Percentiles rank a stretch among this genome's conserved stretches.
Evolutionary conservation across 2,888 invertebrate species (phyloP).

Genomic region (Ceriagrion tenellum): DNA sequence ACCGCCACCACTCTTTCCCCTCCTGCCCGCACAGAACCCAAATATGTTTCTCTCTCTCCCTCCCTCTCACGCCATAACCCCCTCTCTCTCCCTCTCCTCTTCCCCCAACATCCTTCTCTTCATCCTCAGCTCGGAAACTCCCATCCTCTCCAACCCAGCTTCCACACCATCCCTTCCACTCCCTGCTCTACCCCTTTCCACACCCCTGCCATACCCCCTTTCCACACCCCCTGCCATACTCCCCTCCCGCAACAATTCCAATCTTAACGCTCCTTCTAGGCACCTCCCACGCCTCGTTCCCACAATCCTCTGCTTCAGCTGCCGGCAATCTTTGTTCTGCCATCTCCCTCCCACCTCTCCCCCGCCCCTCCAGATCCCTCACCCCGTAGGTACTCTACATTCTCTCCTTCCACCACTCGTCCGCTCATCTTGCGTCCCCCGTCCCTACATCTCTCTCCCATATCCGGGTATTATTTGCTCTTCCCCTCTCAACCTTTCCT

Average conservation of each 20-base stretch:
- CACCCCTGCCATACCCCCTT: too few relatives aligned
- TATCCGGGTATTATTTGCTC: slow-evolving; percentile 14
- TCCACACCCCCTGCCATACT: not conserved
- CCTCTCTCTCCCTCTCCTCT: not conserved
- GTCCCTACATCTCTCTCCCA: not conserved
- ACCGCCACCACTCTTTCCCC: not conserved
- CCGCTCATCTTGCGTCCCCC: not conserved
- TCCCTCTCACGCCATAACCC: not conserved
- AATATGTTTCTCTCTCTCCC: slow-evolving; percentile 22
- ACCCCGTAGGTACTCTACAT: not conserved
- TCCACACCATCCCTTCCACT: not conserved
- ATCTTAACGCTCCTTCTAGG: slow-evolving; percentile 20
- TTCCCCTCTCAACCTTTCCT: not conserved
- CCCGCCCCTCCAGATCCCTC: too few relatives aligned
- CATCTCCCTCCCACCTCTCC: not conserved
- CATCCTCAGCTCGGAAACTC: not conserved
- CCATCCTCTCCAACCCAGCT: not conserved
- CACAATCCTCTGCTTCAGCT: slow-evolving; percentile 28
- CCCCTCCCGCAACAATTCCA: slow-evolving; percentile 12
- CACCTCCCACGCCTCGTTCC: not conserved
- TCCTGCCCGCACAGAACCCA: not conserved
- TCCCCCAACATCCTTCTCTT: not conserved
- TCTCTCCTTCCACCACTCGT: too few relatives aligned
- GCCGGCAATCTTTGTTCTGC: slow-evolving; percentile 14
- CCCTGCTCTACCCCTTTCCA: not conserved